phyloP scores from a whole-genome alignment of 1,140 invertebrate genomes.

The Callitettix versicolor region DNA sequence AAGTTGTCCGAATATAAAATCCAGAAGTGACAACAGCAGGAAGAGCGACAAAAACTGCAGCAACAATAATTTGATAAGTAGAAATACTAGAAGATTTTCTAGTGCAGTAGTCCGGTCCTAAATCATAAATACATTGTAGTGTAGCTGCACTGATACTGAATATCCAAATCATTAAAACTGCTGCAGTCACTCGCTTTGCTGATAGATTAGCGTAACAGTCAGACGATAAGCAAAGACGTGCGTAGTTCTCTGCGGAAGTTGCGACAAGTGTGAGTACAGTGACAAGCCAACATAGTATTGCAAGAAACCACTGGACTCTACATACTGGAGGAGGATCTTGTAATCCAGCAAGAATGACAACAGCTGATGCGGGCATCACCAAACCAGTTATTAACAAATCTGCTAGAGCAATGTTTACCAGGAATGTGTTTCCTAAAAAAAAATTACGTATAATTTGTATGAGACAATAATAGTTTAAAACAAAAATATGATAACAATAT shows the following conservation, averaged over 20 bases:
- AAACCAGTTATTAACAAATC: slow-evolving; percentile 61
- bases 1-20: slow-evolving; percentile 24
- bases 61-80: slow-evolving; percentile 40
- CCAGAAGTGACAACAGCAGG: slow-evolving; percentile 34
- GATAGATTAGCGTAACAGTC: slow-evolving; percentile 41
- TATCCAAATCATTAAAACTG: slow-evolving; percentile 42
- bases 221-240: slow-evolving; percentile 41
- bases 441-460: slow-evolving; percentile 15
- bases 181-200: slow-evolving; percentile 38
- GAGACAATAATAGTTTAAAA: not conserved
- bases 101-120: slow-evolving; percentile 53
- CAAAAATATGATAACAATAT: not conserved
- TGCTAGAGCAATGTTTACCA: slow-evolving; percentile 65
- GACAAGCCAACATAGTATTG: slow-evolving; percentile 52
- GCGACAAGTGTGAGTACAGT: slow-evolving; percentile 49
- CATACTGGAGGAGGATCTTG: slow-evolving; percentile 49
- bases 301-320: slow-evolving; percentile 52
- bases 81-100: slow-evolving; percentile 33
- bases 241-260: slow-evolving; percentile 53
- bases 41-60: slow-evolving; percentile 40
- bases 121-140: slow-evolving; percentile 38
- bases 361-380: slow-evolving; percentile 57
- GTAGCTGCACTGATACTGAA: slow-evolving; percentile 37
- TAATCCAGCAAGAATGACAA: slow-evolving; percentile 54
- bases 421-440: slow-evolving; percentile 60